These are phyloP conservation scores for Prenolepis imparis DNA, from an alignment of 2,888 invertebrate species.

Conservation along the genomic window DNA sequence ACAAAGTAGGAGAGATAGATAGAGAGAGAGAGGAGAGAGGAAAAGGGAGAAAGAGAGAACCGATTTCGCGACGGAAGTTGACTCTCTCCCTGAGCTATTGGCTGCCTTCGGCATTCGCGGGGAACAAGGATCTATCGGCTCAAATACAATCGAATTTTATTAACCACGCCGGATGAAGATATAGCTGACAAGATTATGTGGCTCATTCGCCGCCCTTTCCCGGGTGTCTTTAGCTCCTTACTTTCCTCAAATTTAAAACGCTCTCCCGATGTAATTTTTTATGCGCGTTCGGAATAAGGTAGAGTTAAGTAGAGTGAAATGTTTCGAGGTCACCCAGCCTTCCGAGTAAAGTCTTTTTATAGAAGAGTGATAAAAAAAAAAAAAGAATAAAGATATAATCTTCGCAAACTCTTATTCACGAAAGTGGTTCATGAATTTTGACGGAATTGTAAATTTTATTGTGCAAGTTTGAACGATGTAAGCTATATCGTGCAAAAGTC, in stretches of 20 bases:
- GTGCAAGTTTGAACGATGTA: slow-evolving; percentile 16
- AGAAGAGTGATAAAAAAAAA: slow-evolving; percentile 4
- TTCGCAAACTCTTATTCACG: slow-evolving; percentile 26
- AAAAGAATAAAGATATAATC: slow-evolving; percentile 27
- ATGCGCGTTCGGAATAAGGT: slow-evolving; percentile 9
- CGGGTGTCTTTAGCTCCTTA: background rate
- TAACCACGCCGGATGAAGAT: slow-evolving; percentile 33
- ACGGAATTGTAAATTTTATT: slow-evolving; percentile 38
- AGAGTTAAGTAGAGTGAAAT: slow-evolving; percentile 28
- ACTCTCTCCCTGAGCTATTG: slow-evolving; percentile 40
- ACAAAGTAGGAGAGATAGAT: slow-evolving; percentile 18
- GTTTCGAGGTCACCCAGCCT: slow-evolving; percentile 8
- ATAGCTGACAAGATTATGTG: slow-evolving; percentile 34
- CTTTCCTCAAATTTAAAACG: slow-evolving; percentile 28
- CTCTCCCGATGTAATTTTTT: slow-evolving; percentile 28
- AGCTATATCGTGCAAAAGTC: background rate
- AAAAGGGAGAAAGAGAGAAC: slow-evolving; percentile 16
- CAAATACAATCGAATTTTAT: slow-evolving; percentile 61
- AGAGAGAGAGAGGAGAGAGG: slow-evolving; percentile 1
- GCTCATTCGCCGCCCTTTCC: slow-evolving; percentile 6
- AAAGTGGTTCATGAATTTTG: slow-evolving; percentile 38
- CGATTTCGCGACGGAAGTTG: slow-evolving; percentile 25
- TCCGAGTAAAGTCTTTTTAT: background rate
- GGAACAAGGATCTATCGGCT: slow-evolving; percentile 21
- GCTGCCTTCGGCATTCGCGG: slow-evolving; percentile 44